Conservation (phyloP, 2,888 invertebrate species). For the Plemyria rubiginata region DNA sequence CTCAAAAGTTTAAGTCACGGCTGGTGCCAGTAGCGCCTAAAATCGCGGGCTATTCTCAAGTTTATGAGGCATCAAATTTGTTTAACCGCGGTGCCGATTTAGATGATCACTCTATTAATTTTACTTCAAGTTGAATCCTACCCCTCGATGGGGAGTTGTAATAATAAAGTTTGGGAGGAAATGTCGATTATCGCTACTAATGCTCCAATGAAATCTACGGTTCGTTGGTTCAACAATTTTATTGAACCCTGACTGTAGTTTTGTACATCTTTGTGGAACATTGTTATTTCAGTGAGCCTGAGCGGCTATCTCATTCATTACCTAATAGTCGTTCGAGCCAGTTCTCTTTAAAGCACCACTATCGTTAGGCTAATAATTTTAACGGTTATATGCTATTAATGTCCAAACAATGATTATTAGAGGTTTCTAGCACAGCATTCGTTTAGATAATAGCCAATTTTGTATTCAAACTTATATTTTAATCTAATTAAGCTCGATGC, state of each 20-base stretch:
- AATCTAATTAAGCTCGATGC: conserved; percentile 11
- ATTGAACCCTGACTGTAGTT: conserved; percentile 33
- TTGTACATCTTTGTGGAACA: conserved; percentile 21
- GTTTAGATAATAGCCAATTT: conserved; percentile 16
- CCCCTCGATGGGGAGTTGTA: conserved; percentile 22
- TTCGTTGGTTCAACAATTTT: conserved; percentile 29
- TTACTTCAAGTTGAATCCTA: conserved; percentile 36
- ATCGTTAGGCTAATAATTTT: conserved; percentile 15
- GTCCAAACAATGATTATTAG: conserved; percentile 15
- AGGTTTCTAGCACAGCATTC: conserved; percentile 7
- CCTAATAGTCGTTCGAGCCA: background rate
- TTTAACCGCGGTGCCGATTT: conserved; percentile 44
- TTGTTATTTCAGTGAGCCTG: conserved; percentile 13
- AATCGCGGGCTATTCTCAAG: conserved; percentile 39
- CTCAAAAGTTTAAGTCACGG: background rate
- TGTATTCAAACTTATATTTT: conserved; percentile 14
- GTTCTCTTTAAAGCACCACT: conserved; percentile 8
- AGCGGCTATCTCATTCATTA: conserved; percentile 13
- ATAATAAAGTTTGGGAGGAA: conserved; percentile 30
- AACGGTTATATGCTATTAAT: conserved; percentile 4
- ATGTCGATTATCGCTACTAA: conserved; percentile 29
- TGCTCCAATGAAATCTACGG: conserved; percentile 21
- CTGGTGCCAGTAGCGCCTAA: conserved; percentile 13
- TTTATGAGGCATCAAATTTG: conserved; percentile 53
- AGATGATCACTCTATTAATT: conserved; percentile 45